Base-by-base conservation (phyloP, 1,140 invertebrate genomes). In the Arion vulgaris region DNA sequence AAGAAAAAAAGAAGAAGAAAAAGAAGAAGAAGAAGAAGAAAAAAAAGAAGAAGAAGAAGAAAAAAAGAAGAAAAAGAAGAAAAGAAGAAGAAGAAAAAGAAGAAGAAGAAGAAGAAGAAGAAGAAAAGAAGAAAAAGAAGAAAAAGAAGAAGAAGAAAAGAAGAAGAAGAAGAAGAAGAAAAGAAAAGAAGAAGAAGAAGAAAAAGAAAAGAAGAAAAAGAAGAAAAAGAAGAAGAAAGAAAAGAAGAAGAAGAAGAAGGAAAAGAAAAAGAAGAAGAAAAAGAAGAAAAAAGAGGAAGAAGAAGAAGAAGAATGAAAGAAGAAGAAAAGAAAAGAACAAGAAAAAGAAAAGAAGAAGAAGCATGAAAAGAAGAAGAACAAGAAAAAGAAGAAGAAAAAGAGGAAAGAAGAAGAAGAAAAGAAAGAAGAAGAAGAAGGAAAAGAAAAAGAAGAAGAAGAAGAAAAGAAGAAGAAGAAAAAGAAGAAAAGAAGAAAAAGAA, bases 191-290 rank as follows among this genome's bases (percentile, higher is more conserved):
- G 7, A n/a, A 36, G 28, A 71, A 32, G 7, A n/a, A 36, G 28
- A 49, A 39, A 49, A 49, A n/a, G 28, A 49, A n/a, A 75, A 49
- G 73, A 49, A 75, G 73, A 49, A 39, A 39, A 49, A 41, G 38
- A n/a, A 75, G 41, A 49, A 49, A n/a, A 49, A 49, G 41, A 49
- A 49, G 39, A 49, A 49, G 41, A 49, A 49, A n/a, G 15, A n/a
- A 49, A n/a, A 75, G 73, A 49, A 49, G 73, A 28, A 68, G 62
- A 68, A 68, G 62, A 34, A 39, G 69, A 39, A 71, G 69, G 26
- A n/a, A 36, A 23, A 71, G 69, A 71, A 36, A 7, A 13, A 39
- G 69, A 71, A 15, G 15, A 17, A 71, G 13, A 39, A 36, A 26
- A 36, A 17, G 38, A 26, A 36, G 32, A 36, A 39, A 26, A 26